Conservation (phyloP, 2,888 invertebrate genomes). For the Acleris holmiana region DNA sequence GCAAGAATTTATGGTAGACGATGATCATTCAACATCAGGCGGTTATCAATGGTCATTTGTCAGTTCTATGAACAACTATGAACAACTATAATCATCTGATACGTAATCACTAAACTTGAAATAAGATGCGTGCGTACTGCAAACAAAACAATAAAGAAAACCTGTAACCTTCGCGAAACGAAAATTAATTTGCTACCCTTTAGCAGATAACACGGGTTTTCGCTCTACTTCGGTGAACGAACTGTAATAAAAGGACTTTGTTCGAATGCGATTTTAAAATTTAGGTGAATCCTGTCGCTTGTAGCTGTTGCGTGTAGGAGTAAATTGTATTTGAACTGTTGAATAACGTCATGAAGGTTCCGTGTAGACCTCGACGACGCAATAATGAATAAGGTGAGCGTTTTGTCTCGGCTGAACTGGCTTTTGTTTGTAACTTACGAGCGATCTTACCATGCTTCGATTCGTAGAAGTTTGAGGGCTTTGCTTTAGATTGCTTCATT, state of each 20-base stretch:
- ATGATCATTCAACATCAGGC: slow-evolving; percentile 18
- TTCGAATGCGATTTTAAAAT: slow-evolving; percentile 62
- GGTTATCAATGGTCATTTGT: slow-evolving; percentile 26
- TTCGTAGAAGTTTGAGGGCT: not conserved
- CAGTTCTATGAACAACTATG: slow-evolving; percentile 12
- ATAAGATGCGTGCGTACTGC: not conserved
- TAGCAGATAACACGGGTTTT: slow-evolving; percentile 6
- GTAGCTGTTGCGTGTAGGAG: slow-evolving; percentile 61
- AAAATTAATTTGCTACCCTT: not conserved
- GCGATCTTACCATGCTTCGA: not conserved
- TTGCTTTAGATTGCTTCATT: not conserved
- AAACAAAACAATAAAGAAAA: not conserved
- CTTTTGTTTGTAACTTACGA: slow-evolving; percentile 15
- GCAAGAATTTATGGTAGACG: slow-evolving; percentile 10
- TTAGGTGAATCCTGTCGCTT: slow-evolving; percentile 70
- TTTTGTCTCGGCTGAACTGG: slow-evolving; percentile 24
- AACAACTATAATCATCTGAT: not conserved
- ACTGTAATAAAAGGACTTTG: slow-evolving; percentile 55
- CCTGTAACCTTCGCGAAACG: not conserved
- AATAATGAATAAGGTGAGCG: slow-evolving; percentile 22
- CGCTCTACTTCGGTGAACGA: slow-evolving; percentile 38
- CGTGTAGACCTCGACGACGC: slow-evolving; percentile 15
- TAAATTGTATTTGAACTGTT: slow-evolving; percentile 58
- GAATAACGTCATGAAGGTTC: slow-evolving; percentile 39
- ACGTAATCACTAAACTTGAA: not conserved